These are phyloP conservation scores for Parnassius orleans DNA, from an alignment of 2,888 invertebrate species.

Conservation along the genomic window DNA sequence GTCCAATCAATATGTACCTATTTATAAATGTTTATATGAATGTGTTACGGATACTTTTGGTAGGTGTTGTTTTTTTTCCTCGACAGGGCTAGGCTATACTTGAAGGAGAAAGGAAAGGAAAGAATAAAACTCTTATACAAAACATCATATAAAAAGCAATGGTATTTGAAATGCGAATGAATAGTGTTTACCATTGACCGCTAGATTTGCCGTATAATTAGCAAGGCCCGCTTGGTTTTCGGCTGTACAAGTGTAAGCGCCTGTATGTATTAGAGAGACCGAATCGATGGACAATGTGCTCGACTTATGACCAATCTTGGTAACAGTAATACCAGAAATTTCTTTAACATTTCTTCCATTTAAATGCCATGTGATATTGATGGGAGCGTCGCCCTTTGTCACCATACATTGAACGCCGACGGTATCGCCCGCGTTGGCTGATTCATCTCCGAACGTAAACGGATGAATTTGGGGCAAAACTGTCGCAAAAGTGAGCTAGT, in stretches of 20 bases:
- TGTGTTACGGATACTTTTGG: background rate
- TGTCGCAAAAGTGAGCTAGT: slow-evolving; percentile 44
- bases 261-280: slow-evolving; percentile 86
- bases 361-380: slow-evolving; percentile 88
- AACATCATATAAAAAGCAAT: slow-evolving; percentile 4
- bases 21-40: background rate
- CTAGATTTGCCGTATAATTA: slow-evolving; percentile 83
- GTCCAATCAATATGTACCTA: slow-evolving; percentile 1
- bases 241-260: slow-evolving; percentile 87
- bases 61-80: background rate
- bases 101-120: slow-evolving; percentile 25
- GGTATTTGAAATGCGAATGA: too few relatives aligned
- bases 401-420: slow-evolving; percentile 88
- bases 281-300: slow-evolving; percentile 88
- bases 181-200: slow-evolving; percentile 84
- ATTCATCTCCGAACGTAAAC: slow-evolving; percentile 88
- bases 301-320: slow-evolving; percentile 82
- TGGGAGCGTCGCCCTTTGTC: slow-evolving; percentile 89
- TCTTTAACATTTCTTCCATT: slow-evolving; percentile 82
- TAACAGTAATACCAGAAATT: slow-evolving; percentile 79
- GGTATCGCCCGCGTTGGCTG: slow-evolving; percentile 88
- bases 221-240: slow-evolving; percentile 85
- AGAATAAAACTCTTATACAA: slow-evolving; percentile 9
- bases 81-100: slow-evolving; percentile 26
- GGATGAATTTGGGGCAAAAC: slow-evolving; percentile 89